Conservation (phyloP, 2,113 vertebrate genomes). For the Esox niger region DNA sequence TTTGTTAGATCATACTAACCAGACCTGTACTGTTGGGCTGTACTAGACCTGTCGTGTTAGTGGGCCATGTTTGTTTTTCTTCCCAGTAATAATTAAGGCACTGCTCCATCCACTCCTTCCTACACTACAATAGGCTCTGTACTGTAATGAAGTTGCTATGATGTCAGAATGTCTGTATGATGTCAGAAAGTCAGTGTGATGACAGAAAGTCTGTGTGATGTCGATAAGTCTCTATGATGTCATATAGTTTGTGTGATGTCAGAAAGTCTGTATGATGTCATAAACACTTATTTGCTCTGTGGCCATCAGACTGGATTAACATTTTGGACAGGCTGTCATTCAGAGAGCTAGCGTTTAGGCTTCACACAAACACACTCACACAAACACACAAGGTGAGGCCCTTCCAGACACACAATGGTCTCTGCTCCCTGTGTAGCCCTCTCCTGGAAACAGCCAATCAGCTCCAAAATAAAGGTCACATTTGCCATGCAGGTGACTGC, state of each 20-base stretch:
- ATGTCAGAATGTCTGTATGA: too few relatives aligned
- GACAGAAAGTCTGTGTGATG: too few relatives aligned
- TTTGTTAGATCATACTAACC: too few relatives aligned
- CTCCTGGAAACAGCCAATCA: constrained; percentile 86
- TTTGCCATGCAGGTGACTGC: constrained; percentile 91
- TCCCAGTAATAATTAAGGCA: too few relatives aligned
- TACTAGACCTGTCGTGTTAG: too few relatives aligned
- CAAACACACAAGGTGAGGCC: neutral
- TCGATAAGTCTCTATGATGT: constrained; percentile 86
- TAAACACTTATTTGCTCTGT: constrained; percentile 85
- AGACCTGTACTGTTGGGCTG: too few relatives aligned
- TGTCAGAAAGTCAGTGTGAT: constrained; percentile 87
- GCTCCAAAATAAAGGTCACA: constrained; percentile 95
- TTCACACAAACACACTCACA: constrained; percentile 23
- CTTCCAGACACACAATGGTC: constrained; percentile 58
- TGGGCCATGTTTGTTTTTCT: too few relatives aligned
- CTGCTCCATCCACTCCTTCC: constrained; percentile 70
- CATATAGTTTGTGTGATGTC: too few relatives aligned
- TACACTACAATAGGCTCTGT: constrained; percentile 62
- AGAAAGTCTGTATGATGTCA: constrained; percentile 84
- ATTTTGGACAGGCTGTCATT: constrained; percentile 82
- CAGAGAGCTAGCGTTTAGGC: constrained; percentile 54
- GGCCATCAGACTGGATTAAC: constrained; percentile 86
- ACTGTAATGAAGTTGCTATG: constrained; percentile 40
- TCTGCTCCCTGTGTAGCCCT: constrained; percentile 64